Conservation (phyloP, 1,140 invertebrate species). For the Potamilus streckersoni region DNA sequence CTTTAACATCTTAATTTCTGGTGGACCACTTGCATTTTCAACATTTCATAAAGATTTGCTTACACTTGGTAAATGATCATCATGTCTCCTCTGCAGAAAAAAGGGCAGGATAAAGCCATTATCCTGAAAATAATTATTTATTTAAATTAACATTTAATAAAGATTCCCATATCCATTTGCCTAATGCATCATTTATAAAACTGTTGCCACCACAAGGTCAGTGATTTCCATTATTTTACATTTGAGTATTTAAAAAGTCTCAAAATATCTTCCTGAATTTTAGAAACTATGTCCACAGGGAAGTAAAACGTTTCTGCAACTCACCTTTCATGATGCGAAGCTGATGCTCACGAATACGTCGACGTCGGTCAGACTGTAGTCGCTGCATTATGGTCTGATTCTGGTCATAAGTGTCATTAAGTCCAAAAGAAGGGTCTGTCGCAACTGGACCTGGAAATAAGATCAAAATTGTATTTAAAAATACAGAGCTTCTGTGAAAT, state of each 20-base stretch:
- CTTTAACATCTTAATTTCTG: no score
- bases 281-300: background rate
- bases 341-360: conserved; percentile 54
- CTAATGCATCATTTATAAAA: background rate
- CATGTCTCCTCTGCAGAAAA: no score
- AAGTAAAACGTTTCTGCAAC: background rate
- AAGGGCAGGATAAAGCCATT: no score
- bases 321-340: conserved; percentile 52
- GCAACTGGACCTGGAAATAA: conserved; percentile 2
- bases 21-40: no score
- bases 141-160: background rate
- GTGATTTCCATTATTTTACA: background rate
- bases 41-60: no score
- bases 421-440: conserved; percentile 14
- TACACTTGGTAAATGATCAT: no score
- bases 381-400: conserved; percentile 62
- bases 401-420: conserved; percentile 7
- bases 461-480: background rate
- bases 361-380: conserved; percentile 56
- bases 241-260: background rate
- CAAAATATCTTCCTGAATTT: background rate
- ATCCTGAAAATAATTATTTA: no score
- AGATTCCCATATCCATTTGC: background rate
- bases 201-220: conserved; percentile 5
- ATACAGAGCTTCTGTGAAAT: background rate